These are phyloP conservation scores for Buceros bicornis DNA, from an alignment of 2,797 vertebrate species.

Conservation along the genomic window DNA sequence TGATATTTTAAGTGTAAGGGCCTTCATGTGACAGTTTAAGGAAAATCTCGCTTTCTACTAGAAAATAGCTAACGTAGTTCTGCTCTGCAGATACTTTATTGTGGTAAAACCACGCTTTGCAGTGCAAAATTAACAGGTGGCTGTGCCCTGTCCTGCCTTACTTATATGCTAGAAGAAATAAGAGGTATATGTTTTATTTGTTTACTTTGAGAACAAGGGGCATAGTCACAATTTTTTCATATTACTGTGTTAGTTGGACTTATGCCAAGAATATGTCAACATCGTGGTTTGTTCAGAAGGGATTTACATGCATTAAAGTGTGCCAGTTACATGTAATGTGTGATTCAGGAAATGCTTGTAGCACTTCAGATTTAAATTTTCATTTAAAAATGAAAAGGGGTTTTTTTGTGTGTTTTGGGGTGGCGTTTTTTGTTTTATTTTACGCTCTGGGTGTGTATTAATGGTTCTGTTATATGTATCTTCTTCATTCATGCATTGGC, in stretches of 20 bases:
- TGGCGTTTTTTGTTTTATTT: not conserved
- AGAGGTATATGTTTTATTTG: not conserved
- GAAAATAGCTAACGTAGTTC: not conserved
- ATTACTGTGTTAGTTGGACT: not conserved
- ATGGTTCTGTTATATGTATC: not conserved
- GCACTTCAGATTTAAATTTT: not conserved
- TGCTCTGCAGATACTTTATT: not conserved
- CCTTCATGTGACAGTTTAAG: not conserved
- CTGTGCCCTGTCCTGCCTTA: not conserved
- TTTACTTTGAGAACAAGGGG: not conserved
- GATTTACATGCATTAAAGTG: not conserved
- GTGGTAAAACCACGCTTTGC: not conserved
- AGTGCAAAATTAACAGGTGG: not conserved
- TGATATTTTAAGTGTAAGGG: not conserved
- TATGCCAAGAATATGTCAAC: not conserved
- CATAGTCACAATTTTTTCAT: not conserved
- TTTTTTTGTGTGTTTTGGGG: not conserved
- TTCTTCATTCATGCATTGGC: not conserved
- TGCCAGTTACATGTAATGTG: not conserved
- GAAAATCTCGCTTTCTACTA: not conserved
- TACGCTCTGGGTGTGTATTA: not conserved
- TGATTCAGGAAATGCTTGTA: not conserved
- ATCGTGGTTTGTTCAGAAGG: not conserved
- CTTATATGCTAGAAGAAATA: not conserved
- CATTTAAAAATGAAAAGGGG: too few relatives aligned